Evolutionary conservation across 2,113 vertebrate species (phyloP).

Genomic region (Corythoichthys intestinalis): DNA sequence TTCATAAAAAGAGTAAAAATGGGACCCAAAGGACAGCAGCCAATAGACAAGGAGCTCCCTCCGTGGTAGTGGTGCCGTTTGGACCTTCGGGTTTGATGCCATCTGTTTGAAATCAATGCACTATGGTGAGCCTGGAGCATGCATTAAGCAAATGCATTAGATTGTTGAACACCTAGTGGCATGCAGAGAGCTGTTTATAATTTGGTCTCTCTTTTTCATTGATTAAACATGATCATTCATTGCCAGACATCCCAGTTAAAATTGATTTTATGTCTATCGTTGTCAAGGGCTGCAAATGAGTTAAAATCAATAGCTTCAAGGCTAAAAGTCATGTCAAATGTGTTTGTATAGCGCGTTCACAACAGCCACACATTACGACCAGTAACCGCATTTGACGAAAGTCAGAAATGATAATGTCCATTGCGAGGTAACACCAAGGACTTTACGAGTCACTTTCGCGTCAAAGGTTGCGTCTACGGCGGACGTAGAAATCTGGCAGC

Average conservation of each 20-base stretch:
- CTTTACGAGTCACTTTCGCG: neutral
- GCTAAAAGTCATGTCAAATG: no score
- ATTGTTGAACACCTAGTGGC: neutral
- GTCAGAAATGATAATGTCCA: neutral
- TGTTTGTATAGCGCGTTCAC: no score
- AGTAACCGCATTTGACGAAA: neutral
- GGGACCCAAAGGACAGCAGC: no score
- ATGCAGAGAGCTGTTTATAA: neutral
- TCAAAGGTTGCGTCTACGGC: no score
- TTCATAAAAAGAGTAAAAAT: conserved; percentile 75
- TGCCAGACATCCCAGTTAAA: no score
- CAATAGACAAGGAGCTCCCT: no score
- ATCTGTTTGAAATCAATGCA: conserved; percentile 34
- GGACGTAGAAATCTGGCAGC: no score
- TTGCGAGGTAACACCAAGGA: conserved; percentile 4
- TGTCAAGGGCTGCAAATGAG: no score
- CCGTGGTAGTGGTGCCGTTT: conserved; percentile 51
- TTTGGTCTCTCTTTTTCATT: no score
- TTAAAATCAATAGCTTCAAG: no score
- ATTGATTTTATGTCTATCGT: no score
- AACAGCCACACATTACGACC: neutral
- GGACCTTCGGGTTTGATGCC: conserved; percentile 39
- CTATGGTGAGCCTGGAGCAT: conserved; percentile 19
- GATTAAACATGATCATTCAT: no score
- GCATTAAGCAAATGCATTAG: neutral